phyloP scores from a whole-genome alignment of 2,113 vertebrate genomes.

The Pelobates fuscus region DNA sequence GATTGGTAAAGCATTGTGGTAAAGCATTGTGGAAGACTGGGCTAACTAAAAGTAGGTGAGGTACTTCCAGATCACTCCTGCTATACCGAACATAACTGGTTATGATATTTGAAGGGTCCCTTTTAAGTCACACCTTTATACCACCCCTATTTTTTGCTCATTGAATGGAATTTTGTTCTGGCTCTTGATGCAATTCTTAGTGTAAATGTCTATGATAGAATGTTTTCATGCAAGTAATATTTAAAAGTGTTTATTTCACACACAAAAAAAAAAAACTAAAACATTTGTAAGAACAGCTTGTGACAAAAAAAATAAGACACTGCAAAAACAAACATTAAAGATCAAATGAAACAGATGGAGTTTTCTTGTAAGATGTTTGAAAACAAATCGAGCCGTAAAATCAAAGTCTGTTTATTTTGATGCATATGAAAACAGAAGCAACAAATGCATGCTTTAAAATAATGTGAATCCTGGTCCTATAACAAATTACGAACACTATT shows the following conservation, averaged over 20 bases:
- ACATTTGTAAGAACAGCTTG: constrained; percentile 49
- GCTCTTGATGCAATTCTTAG: too few species aligned
- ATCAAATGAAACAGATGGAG: constrained; percentile 47
- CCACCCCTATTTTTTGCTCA: too few species aligned
- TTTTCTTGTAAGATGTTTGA: constrained; percentile 48
- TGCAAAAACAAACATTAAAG: constrained; percentile 31
- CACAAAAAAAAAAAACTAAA: constrained; percentile 39
- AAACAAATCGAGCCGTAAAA: constrained; percentile 43
- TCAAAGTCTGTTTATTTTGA: constrained; percentile 40
- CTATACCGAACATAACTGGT: too few species aligned
- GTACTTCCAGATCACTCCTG: too few species aligned
- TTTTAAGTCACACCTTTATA: too few species aligned
- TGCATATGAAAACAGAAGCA: constrained; percentile 15
- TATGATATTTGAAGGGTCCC: too few species aligned
- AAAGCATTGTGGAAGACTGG: too few species aligned
- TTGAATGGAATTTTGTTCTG: too few species aligned
- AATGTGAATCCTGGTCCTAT: background rate
- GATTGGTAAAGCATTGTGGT: too few species aligned
- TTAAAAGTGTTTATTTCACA: constrained; percentile 32
- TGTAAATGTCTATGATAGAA: background rate
- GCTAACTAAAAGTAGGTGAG: too few species aligned
- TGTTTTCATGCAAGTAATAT: background rate
- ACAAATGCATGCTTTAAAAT: background rate
- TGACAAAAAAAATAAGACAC: constrained; percentile 33
- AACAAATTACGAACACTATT: background rate